Conservation (phyloP, 2,797 vertebrate species). For the Lagocephalus sceleratus region DNA sequence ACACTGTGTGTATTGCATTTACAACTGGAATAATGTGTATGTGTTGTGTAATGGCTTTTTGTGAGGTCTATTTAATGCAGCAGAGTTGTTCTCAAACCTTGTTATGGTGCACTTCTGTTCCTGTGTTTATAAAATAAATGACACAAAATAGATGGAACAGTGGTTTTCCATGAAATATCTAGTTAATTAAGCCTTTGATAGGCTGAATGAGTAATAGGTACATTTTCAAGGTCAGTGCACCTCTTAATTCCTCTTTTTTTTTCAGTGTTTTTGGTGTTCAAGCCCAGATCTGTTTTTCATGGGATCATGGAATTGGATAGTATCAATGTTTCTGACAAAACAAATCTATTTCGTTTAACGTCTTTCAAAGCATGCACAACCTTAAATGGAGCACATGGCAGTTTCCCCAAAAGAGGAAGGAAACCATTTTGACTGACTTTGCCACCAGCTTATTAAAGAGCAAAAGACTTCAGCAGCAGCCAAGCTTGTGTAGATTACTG, state of each 20-base stretch:
- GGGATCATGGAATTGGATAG: no score
- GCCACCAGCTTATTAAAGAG: no score
- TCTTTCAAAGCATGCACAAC: no score
- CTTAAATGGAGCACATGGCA: no score
- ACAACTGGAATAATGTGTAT: slow-evolving; percentile 16
- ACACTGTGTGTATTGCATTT: slow-evolving; percentile 11
- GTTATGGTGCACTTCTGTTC: slow-evolving; percentile 2
- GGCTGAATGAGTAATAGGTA: slow-evolving; percentile 14
- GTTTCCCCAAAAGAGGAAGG: no score
- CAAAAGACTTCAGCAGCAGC: no score
- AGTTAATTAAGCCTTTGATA: slow-evolving; percentile 31
- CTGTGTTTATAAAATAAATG: slow-evolving; percentile 3
- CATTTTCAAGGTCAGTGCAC: slow-evolving; percentile 10
- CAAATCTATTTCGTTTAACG: no score
- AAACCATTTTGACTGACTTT: no score
- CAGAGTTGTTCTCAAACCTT: background rate
- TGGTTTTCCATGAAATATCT: slow-evolving; percentile 8
- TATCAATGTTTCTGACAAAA: no score
- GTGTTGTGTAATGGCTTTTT: background rate
- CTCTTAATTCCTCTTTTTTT: slow-evolving; percentile 8
- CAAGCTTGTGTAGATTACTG: no score
- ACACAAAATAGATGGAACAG: slow-evolving; percentile 4
- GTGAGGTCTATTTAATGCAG: slow-evolving; percentile 24
- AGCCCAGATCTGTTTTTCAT: slow-evolving; percentile 4
- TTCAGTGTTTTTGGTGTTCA: background rate